Conservation (phyloP, 2,113 vertebrate species). For the Apteryx mantelli region DNA sequence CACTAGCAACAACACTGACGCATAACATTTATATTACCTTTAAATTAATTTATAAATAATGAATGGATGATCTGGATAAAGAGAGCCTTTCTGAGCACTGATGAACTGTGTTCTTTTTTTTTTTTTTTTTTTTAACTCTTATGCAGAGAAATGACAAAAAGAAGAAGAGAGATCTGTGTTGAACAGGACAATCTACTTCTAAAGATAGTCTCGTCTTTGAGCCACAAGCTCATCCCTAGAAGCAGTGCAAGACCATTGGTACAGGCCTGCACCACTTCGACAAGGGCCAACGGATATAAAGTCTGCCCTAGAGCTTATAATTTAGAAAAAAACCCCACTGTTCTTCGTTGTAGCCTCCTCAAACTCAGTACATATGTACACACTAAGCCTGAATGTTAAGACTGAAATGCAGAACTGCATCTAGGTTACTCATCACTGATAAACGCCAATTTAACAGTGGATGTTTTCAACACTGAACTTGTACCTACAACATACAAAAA, state of each 20-base stretch:
- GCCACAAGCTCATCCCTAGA: neutral
- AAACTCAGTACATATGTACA: neutral
- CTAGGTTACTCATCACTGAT: fast-evolving
- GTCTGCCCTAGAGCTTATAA: neutral
- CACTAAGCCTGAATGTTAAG: neutral
- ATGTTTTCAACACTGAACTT: neutral
- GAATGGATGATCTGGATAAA: neutral
- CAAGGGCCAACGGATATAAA: neutral
- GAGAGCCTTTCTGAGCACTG: neutral
- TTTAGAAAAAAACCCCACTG: neutral
- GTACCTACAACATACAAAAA: neutral
- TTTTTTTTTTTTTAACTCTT: neutral
- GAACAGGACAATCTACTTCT: neutral
- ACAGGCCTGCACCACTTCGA: neutral
- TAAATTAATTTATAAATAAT: neutral
- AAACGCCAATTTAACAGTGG: fast-evolving
- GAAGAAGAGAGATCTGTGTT: neutral
- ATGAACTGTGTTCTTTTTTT: neutral
- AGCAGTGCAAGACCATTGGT: neutral
- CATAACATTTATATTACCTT: neutral
- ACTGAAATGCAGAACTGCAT: neutral
- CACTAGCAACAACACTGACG: neutral
- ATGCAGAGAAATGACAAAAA: neutral
- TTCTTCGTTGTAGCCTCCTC: neutral
- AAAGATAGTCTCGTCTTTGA: neutral